These are phyloP conservation scores for Eclectus roratus DNA, from an alignment of 2,113 vertebrate species.

Conservation along the genomic window DNA sequence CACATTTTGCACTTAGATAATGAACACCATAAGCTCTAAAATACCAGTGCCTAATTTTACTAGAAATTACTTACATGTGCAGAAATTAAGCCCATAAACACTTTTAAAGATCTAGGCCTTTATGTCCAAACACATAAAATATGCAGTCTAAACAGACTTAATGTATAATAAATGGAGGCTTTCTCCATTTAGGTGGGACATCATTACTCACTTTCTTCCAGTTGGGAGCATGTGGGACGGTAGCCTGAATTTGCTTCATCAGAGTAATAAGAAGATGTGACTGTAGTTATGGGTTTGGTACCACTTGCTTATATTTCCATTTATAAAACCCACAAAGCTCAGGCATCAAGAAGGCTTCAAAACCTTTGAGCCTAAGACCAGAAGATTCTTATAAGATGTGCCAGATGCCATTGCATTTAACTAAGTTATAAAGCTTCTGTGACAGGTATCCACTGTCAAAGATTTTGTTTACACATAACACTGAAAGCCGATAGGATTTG, in stretches of 20 bases:
- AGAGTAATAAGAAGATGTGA: neutral
- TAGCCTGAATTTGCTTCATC: neutral
- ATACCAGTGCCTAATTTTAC: neutral
- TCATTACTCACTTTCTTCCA: neutral
- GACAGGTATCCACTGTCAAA: neutral
- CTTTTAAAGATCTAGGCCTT: neutral
- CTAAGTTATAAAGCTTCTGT: neutral
- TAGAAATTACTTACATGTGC: neutral
- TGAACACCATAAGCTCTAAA: neutral
- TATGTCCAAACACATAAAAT: neutral
- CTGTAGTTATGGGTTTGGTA: neutral
- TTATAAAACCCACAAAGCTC: neutral
- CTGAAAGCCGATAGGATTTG: neutral
- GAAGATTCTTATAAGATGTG: neutral
- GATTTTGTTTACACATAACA: neutral
- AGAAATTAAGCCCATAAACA: neutral
- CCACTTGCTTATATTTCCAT: neutral
- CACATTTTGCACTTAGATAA: neutral
- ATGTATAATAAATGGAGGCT: neutral
- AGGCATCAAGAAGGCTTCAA: neutral
- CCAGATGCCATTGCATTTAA: neutral
- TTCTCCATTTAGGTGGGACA: neutral
- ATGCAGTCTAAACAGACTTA: neutral
- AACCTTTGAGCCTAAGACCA: neutral
- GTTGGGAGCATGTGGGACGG: neutral